Evolutionary conservation across 64 coral and sea anemone genomes (phyloP).

Genomic region (Exaiptasia diaphana): DNA sequence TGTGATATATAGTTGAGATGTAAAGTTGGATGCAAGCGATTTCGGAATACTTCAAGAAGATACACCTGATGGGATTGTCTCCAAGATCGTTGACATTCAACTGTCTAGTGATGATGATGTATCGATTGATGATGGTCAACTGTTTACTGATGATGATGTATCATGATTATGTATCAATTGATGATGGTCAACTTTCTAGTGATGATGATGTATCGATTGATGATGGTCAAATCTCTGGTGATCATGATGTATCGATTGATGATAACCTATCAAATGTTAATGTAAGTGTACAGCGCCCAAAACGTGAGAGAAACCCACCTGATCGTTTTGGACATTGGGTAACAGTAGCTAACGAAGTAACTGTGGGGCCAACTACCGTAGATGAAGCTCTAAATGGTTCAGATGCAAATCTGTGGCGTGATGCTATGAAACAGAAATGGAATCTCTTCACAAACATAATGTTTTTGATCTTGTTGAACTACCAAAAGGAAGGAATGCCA

Average conservation of each 20-base stretch:
- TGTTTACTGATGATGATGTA: not conserved
- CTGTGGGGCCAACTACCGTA: not conserved
- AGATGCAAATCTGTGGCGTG: not conserved
- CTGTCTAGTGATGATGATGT: constrained; percentile 9
- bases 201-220: constrained; percentile 9
- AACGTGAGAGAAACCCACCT: not conserved
- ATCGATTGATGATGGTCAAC: not conserved
- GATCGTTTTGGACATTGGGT: constrained; percentile 15
- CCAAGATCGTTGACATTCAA: not conserved
- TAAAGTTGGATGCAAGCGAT: not conserved
- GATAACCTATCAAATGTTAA: not conserved
- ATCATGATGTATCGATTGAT: not conserved
- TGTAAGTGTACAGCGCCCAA: not conserved
- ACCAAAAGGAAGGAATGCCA: constrained; percentile 10
- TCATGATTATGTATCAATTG: no score
- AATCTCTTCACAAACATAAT: not conserved
- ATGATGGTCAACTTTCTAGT: not conserved
- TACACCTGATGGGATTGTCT: not conserved
- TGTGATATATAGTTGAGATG: not conserved
- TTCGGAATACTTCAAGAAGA: not conserved
- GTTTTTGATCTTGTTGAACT: constrained; percentile 1
- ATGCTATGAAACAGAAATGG: not conserved
- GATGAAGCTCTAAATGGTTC: not conserved
- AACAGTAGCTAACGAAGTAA: not conserved
- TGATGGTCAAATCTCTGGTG: not conserved